phyloP scores from a whole-genome alignment of 2,888 invertebrate genomes.

The Perizoma flavofasciatum region DNA sequence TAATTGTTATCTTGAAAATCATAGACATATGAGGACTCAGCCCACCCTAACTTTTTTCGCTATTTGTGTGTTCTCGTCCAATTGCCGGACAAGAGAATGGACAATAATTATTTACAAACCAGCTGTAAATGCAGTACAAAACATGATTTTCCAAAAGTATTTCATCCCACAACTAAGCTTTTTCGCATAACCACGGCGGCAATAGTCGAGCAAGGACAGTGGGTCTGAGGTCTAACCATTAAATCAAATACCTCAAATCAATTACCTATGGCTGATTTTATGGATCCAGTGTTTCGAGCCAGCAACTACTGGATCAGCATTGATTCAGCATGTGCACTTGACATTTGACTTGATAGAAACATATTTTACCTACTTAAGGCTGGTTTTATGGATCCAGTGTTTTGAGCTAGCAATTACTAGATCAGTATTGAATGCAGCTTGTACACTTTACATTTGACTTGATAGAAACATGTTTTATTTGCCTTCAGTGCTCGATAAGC shows the following conservation, averaged over 20 bases:
- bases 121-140: constrained; percentile 21
- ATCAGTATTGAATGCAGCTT: too few species aligned
- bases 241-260: not conserved
- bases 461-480: too few species aligned
- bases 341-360: too few species aligned
- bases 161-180: constrained; percentile 2
- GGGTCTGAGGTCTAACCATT: not conserved
- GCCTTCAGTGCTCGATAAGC: too few species aligned
- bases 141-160: constrained; percentile 16
- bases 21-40: too few species aligned
- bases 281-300: not conserved
- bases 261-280: not conserved
- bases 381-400: not conserved
- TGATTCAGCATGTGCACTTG: too few species aligned
- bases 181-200: not conserved
- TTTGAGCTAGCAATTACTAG: too few species aligned
- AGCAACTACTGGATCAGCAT: too few species aligned
- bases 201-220: not conserved
- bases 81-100: not conserved
- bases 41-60: too few species aligned
- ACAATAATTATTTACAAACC: constrained; percentile 13
- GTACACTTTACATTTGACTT: too few species aligned
- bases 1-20: too few species aligned
- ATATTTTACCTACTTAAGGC: not conserved
- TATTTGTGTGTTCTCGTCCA: too few species aligned